phyloP scores from a whole-genome alignment of 2,113 vertebrate species.

The Strigops habroptila region DNA sequence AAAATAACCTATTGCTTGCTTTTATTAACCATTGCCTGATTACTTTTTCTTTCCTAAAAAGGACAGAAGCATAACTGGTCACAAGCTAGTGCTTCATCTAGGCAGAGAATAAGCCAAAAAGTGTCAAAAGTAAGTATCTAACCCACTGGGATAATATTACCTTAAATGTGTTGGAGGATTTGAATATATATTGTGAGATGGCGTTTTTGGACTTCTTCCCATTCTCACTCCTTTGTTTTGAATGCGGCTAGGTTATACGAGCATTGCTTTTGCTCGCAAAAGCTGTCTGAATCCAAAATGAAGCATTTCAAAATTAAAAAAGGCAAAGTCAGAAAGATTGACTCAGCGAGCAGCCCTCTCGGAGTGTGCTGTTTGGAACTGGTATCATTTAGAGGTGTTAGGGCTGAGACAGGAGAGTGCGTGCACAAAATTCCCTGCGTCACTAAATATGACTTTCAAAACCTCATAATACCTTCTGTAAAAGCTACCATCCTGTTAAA shows the following conservation, averaged over 20 bases:
- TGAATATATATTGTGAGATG: background rate
- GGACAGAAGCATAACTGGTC: background rate
- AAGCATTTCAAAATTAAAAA: constrained; percentile 7
- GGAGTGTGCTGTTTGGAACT: background rate
- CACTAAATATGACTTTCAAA: constrained; percentile 24
- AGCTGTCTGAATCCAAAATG: background rate
- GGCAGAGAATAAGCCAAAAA: background rate
- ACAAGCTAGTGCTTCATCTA: background rate
- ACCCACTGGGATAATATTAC: background rate
- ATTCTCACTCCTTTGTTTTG: constrained; percentile 20
- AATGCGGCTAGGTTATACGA: background rate
- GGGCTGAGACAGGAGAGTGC: background rate
- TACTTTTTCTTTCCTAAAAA: background rate
- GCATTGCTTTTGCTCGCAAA: background rate
- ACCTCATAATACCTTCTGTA: background rate
- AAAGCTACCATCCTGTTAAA: background rate
- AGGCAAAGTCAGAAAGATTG: background rate
- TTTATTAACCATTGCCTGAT: constrained; percentile 10
- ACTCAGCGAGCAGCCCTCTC: background rate
- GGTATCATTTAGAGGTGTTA: background rate
- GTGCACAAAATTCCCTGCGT: background rate
- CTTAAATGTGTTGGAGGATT: background rate
- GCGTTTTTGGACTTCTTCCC: background rate
- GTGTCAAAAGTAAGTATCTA: constrained; percentile 14
- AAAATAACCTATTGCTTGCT: constrained; percentile 17